Evolutionary conservation across 2,888 invertebrate genomes (phyloP).

Genomic region (Callyntrura sp.): DNA sequence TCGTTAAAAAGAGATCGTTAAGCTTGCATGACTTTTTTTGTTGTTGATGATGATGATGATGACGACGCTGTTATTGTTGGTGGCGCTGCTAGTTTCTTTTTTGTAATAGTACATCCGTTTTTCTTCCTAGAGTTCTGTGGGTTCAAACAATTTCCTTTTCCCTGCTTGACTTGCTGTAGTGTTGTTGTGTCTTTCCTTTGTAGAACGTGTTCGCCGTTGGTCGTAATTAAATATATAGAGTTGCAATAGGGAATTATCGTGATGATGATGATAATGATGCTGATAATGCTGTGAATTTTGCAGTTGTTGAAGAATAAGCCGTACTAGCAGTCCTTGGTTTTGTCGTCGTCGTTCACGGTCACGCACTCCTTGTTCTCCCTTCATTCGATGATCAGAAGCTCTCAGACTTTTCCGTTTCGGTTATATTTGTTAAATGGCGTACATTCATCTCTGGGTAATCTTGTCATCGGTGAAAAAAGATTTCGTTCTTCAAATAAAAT

Average conservation of each 20-base stretch:
- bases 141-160: background rate
- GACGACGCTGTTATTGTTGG: background rate
- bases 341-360: slow-evolving; percentile 18
- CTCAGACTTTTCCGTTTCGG: slow-evolving; percentile 21
- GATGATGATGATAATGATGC: background rate
- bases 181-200: background rate
- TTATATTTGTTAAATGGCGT: background rate
- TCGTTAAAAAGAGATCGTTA: slow-evolving; percentile 72
- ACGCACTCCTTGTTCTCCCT: background rate
- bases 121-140: slow-evolving; percentile 1
- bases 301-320: background rate
- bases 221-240: slow-evolving; percentile 35
- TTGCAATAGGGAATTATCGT: background rate
- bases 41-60: slow-evolving; percentile 4
- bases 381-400: slow-evolving; percentile 42
- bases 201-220: background rate
- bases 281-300: background rate
- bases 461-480: background rate
- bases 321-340: slow-evolving; percentile 39
- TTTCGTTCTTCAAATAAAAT: background rate
- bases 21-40: slow-evolving; percentile 66
- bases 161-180: background rate
- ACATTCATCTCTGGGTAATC: background rate
- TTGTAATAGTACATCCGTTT: slow-evolving; percentile 48
- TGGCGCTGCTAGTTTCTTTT: background rate